Conservation (phyloP, 2,797 vertebrate genomes). For the Falco peregrinus region DNA sequence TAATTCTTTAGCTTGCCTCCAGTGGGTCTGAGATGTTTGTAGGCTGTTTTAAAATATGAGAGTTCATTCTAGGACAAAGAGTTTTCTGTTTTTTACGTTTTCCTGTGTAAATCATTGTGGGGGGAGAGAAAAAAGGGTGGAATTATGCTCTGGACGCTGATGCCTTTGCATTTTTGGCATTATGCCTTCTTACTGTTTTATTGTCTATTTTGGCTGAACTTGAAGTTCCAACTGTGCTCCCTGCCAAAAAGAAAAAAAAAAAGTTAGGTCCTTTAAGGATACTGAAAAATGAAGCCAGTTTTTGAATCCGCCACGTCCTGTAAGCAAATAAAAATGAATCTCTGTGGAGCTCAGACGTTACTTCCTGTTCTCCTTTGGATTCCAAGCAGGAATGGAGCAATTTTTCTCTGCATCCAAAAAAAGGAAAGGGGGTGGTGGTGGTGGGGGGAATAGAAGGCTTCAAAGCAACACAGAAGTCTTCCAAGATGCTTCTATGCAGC, state of each 20-base stretch:
- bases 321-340: slow-evolving; percentile 72
- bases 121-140: slow-evolving; percentile 68
- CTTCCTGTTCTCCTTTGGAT: slow-evolving; percentile 70
- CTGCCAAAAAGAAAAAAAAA: slow-evolving; percentile 56
- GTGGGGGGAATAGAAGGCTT: neutral
- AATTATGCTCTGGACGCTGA: slow-evolving; percentile 84
- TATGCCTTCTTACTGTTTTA: slow-evolving; percentile 88
- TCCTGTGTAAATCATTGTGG: slow-evolving; percentile 83
- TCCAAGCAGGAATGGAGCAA: slow-evolving; percentile 61
- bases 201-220: slow-evolving; percentile 96
- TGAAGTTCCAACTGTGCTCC: slow-evolving; percentile 76
- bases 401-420: slow-evolving; percentile 46
- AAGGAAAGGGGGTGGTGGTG: neutral
- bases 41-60: slow-evolving; percentile 55
- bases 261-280: slow-evolving; percentile 74
- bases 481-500: neutral
- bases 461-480: slow-evolving; percentile 8
- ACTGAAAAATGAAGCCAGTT: slow-evolving; percentile 71
- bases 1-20: slow-evolving; percentile 39
- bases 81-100: slow-evolving; percentile 81
- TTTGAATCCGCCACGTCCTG: slow-evolving; percentile 69
- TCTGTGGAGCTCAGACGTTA: slow-evolving; percentile 69
- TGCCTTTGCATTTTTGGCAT: slow-evolving; percentile 89
- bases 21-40: slow-evolving; percentile 46
- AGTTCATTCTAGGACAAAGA: slow-evolving; percentile 91